Percentiles rank a stretch among this genome's conserved stretches.
Evolutionary conservation across 2,888 invertebrate species (phyloP).

Genomic region (Noctua janthe): DNA sequence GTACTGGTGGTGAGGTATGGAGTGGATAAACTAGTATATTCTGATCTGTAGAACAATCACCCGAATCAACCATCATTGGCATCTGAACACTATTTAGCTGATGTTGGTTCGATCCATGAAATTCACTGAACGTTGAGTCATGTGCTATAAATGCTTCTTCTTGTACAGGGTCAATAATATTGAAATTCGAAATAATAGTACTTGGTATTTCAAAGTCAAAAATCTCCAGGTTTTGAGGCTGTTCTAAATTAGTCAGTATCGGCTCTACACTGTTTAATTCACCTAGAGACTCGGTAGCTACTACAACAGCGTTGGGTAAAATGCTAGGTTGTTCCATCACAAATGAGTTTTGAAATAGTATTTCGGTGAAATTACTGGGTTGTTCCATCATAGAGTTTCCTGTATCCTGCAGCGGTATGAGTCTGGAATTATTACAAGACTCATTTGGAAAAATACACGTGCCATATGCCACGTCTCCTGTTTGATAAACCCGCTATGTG

Average conservation of each 20-base stretch:
- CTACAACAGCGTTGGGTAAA: no score
- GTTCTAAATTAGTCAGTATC: no score
- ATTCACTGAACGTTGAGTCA: background rate
- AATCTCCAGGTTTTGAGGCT: slow-evolving; percentile 4
- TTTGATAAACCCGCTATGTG: slow-evolving; percentile 28
- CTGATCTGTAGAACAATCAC: slow-evolving; percentile 18
- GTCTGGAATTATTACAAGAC: slow-evolving; percentile 3
- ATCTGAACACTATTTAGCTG: slow-evolving; percentile 19
- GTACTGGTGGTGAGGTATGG: slow-evolving; percentile 13
- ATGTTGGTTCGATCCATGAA: slow-evolving; percentile 12
- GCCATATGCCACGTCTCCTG: slow-evolving; percentile 1
- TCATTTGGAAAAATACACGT: slow-evolving; percentile 11
- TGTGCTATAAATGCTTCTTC: slow-evolving; percentile 18
- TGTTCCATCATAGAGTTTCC: slow-evolving; percentile 1
- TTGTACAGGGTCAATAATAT: slow-evolving; percentile 17
- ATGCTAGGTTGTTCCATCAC: no score
- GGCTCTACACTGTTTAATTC: no score
- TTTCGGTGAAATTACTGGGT: no score
- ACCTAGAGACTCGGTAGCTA: no score
- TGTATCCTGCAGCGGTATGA: slow-evolving; percentile 3
- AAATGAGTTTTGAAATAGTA: no score
- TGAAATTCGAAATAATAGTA: slow-evolving; percentile 17
- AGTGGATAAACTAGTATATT: slow-evolving; percentile 17
- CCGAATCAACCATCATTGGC: slow-evolving; percentile 2
- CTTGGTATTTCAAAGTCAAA: slow-evolving; percentile 11